Conservation (phyloP, 2,113 vertebrate genomes). For the Electrona antarctica region DNA sequence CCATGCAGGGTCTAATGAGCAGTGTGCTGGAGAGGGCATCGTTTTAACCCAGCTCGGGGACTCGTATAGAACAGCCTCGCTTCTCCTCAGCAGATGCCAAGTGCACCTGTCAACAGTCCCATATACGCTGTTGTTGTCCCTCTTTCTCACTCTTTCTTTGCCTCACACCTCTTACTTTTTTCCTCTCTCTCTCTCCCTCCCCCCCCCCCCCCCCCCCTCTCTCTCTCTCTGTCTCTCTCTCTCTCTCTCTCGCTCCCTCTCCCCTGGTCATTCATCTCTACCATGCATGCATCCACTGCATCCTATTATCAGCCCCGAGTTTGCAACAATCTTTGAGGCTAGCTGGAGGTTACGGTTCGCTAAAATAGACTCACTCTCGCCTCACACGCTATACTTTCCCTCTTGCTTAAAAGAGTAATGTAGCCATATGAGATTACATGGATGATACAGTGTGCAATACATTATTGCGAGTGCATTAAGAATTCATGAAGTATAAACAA, state of each 20-base stretch:
- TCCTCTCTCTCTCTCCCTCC: constrained; percentile 3
- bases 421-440: constrained; percentile 63
- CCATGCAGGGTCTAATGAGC: constrained; percentile 88
- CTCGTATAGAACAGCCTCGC: constrained; percentile 82
- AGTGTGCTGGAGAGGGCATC: constrained; percentile 87
- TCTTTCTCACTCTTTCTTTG: neutral
- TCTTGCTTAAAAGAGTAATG: constrained; percentile 60
- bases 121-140: constrained; percentile 69
- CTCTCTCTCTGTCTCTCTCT: neutral
- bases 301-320: constrained; percentile 42
- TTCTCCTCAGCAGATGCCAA: constrained; percentile 91
- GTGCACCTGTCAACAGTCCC: constrained; percentile 88
- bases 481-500: constrained; percentile 74
- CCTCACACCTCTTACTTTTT: constrained; percentile 8
- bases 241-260: constrained; percentile 9
- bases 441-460: constrained; percentile 61
- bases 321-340: constrained; percentile 55
- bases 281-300: constrained; percentile 39
- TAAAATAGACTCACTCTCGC: constrained; percentile 52
- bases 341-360: constrained; percentile 57
- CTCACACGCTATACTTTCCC: constrained; percentile 33
- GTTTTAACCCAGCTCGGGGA: constrained; percentile 93
- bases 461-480: constrained; percentile 71
- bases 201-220: neutral
- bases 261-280: constrained; percentile 46